These are phyloP conservation scores for Hyposmocoma kahamanoa DNA, from an alignment of 1,140 invertebrate species.

Conservation along the genomic window DNA sequence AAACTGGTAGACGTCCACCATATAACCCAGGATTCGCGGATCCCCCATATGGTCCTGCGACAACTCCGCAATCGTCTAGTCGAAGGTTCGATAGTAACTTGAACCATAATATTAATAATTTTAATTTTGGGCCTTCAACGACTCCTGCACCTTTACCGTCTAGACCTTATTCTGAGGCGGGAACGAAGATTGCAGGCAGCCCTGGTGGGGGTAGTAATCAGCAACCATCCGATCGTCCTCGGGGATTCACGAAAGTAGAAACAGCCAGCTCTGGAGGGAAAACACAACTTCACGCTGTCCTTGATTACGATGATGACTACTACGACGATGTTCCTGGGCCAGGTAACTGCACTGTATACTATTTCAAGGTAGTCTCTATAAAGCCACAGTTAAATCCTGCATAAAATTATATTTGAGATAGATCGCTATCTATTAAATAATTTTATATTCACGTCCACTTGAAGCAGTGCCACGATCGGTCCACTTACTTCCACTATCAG, in stretches of 20 bases:
- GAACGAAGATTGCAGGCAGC: constrained; percentile 28
- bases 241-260: constrained; percentile 74
- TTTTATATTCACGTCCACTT: neutral
- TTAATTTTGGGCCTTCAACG: constrained; percentile 40
- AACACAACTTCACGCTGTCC: constrained; percentile 80
- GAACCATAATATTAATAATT: constrained; percentile 56
- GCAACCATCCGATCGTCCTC: constrained; percentile 44
- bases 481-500: constrained; percentile 44
- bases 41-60: constrained; percentile 42
- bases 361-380: constrained; percentile 10
- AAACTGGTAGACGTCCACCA: constrained; percentile 23
- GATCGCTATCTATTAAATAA: constrained; percentile 15
- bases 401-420: constrained; percentile 7
- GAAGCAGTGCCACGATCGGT: constrained; percentile 20
- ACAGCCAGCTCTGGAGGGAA: constrained; percentile 72
- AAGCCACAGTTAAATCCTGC: constrained; percentile 25
- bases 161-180: constrained; percentile 14
- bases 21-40: constrained; percentile 52
- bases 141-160: constrained; percentile 25
- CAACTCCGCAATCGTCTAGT: constrained; percentile 53
- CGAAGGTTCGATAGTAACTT: constrained; percentile 50
- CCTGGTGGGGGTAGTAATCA: constrained; percentile 31
- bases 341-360: constrained; percentile 30
- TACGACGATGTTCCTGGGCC: constrained; percentile 62
- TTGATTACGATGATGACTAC: constrained; percentile 81